A percentile compares a stretch with the other conserved stretches of the same genome.
phyloP scores from a whole-genome alignment of 2,888 invertebrate genomes.

The Serripes groenlandicus region DNA sequence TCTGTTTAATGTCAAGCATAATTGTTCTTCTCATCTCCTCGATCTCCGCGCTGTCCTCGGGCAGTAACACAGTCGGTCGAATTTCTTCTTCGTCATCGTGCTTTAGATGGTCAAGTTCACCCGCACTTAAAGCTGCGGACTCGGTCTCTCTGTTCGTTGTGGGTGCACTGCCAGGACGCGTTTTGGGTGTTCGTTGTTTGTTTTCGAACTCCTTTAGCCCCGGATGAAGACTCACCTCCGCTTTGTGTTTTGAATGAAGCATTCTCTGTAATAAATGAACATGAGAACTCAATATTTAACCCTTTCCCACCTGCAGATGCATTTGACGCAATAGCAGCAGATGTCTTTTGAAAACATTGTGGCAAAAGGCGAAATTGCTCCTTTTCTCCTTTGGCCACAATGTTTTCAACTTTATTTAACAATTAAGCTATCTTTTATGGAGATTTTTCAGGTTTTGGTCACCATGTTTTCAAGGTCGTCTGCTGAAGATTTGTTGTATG shows the following conservation, averaged over 20 bases:
- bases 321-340: no score
- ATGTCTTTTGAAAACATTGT: no score
- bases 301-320: no score
- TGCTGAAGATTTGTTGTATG: no score
- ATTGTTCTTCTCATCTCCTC: constrained; percentile 71
- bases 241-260: constrained; percentile 79
- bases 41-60: constrained; percentile 71
- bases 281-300: no score
- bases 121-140: constrained; percentile 77
- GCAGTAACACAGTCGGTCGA: constrained; percentile 67
- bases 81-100: constrained; percentile 59
- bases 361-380: no score
- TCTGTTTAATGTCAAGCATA: constrained; percentile 66
- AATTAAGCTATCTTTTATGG: no score
- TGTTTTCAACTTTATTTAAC: no score
- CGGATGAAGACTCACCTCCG: constrained; percentile 80
- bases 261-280: constrained; percentile 72
- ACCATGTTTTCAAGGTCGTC: no score
- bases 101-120: constrained; percentile 74
- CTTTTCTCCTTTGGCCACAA: no score
- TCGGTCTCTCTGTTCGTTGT: constrained; percentile 76
- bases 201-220: constrained; percentile 68
- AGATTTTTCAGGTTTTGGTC: no score
- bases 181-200: constrained; percentile 68
- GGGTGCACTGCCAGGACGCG: constrained; percentile 82